phyloP scores from a whole-genome alignment of 2,797 vertebrate species.

The Lutjanus argentimaculatus region DNA sequence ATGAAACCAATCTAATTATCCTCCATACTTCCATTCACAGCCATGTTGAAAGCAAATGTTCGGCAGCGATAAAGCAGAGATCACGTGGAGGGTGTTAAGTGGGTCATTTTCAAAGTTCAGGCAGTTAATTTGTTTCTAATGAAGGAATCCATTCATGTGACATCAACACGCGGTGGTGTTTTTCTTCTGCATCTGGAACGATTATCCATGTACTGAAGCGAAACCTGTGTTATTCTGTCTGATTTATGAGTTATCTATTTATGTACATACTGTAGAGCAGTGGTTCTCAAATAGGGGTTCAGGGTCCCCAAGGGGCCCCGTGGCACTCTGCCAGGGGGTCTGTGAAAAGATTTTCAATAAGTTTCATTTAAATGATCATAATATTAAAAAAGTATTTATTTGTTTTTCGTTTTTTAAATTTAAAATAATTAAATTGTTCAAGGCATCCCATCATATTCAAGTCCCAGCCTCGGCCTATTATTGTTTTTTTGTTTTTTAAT shows the following conservation, averaged over 20 bases:
- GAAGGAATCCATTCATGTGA: conserved; percentile 65
- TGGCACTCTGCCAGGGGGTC: no score
- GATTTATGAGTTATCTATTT: conserved; percentile 7
- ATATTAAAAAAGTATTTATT: no score
- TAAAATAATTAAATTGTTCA: no score
- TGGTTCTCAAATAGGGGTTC: no score
- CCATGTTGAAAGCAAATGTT: conserved; percentile 51
- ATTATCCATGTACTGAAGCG: conserved; percentile 12
- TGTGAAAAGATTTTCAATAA: no score
- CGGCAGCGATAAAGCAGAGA: conserved; percentile 49
- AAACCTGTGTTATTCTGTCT: conserved; percentile 6
- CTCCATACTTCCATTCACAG: conserved; percentile 31
- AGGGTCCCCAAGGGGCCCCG: no score
- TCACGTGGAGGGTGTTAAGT: conserved; percentile 61
- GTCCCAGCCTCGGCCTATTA: no score
- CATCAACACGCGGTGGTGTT: conserved; percentile 11
- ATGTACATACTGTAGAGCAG: neutral
- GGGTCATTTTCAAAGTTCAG: conserved; percentile 62
- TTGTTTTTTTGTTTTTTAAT: no score
- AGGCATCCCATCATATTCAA: no score
- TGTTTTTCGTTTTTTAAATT: no score
- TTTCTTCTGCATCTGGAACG: conserved; percentile 10
- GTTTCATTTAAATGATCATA: no score
- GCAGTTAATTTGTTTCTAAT: conserved; percentile 66
- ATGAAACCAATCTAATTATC: conserved; percentile 68